Base-by-base conservation (phyloP, 2,797 vertebrate genomes). In the Aldrovandia affinis region DNA sequence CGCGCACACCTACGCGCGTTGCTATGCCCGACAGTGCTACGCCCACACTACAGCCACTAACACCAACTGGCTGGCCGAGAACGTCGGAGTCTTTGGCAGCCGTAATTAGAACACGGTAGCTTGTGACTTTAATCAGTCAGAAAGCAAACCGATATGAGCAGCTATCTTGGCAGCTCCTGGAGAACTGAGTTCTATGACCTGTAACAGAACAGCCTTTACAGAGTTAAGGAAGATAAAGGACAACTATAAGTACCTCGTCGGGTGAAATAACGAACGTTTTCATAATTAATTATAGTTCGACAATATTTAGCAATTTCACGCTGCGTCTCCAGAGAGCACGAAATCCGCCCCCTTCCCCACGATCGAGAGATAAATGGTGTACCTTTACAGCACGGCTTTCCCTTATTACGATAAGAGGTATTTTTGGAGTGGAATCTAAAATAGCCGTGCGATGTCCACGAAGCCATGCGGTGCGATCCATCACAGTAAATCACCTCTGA, bases 401-500 rank as follows among this genome's bases (percentile, higher is more conserved):
- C 28, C 2, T 30, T 91, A 90, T 89, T 91, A 88, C 82, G 87
- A 85, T 89, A 89, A 88, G 84, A 83, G 85, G 88, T 89, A 89
- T 91, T 89, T 85, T 87, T 82, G 85, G 92, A 93, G 90, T 86
- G 90, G 83, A 68, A 87, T 91, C 88, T 85, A 90, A 92, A 94
- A 94, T 93, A 93, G 90, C 89, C 86, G 59, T 90, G 89, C 88
- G 86, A 85, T 87, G 91, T 92, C 87, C 88, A 89, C 85, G 84
- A 55, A 87, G 88, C 86, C 86, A 86, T 75, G 8, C 89, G 79
- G 84, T 77, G 89, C 88, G 90, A 92, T 90, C 86, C 88, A 86
- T 89, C 84, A 89, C 89, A 92, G 89, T 89, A 89, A 93, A 93
- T 88, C 88, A 91, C 88, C 91, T 86, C 86, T 88, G 91, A 93